Evolutionary conservation across 2,113 vertebrate genomes (phyloP), one percentile per base, ranked within the genome.

Genomic region (Nothobranchius kuhntae): DNA sequence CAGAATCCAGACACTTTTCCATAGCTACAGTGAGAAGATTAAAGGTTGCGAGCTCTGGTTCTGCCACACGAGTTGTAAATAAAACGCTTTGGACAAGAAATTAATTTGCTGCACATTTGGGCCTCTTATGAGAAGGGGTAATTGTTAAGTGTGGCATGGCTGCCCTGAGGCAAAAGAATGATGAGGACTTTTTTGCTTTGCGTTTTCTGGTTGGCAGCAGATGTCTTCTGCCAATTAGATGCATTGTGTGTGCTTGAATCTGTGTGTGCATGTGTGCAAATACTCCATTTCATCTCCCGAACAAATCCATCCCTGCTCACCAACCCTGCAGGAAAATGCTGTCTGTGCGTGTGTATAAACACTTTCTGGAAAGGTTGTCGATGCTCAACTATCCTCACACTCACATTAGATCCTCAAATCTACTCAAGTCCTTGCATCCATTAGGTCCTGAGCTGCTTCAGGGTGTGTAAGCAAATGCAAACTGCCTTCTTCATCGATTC

Each of bases 151-250:
- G 87, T 86, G 79, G 74, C 74, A 51, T 87, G 75, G 82, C 62
- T 78, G 88, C 87, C 89, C 80, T 15, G 65, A 59, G 88, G 83
- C 74, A 66, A 73, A 46, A 77, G 75, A 70, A 73, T 55, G 50
- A 85, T 66, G 70, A 78, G 69, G 38, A 76, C 82, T 73, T 87
- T 87, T 4, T 87, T 78, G 83, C 81, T 83, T 30, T 87, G 72
- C 54, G 54, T 57, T 79, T 87, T 89, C 86, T 85, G 87, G 84
- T 86, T 82, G 86, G 79, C 73, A 85, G 87, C 86, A 90, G 89
- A 83, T 87, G 89, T 85, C 78, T 86, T 84, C 82, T 87, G 84
- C 86, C 90, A 90, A 90, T 90, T 91, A 89, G 75, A 78, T 15
- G 45, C 66, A 56, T 59, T 11, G 62, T 53, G 53, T 51, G 59